phyloP scores from a whole-genome alignment of 2,888 invertebrate genomes.

The Mythimna vitellina region DNA sequence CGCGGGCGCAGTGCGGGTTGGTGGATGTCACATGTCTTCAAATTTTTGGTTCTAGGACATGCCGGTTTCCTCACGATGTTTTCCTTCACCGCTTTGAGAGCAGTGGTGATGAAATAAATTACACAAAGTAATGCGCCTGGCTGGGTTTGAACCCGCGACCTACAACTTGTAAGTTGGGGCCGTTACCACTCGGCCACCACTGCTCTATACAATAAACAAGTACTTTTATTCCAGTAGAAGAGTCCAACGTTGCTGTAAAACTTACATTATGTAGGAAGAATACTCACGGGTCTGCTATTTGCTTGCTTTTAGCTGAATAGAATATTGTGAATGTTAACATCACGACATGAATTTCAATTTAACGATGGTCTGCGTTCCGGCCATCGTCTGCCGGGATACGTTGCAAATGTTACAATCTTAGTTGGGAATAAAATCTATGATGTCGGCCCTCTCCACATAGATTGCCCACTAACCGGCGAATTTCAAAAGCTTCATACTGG shows the following conservation, averaged over 20 bases:
- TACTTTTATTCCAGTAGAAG: slow-evolving; percentile 62
- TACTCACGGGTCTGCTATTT: slow-evolving; percentile 68
- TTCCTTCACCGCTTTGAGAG: too few relatives aligned
- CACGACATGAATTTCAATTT: slow-evolving; percentile 79
- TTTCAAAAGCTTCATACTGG: slow-evolving; percentile 71
- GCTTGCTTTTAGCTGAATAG: slow-evolving; percentile 76
- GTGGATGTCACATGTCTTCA: too few relatives aligned
- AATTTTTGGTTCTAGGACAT: too few relatives aligned
- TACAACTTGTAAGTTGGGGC: too few relatives aligned
- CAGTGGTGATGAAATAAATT: too few relatives aligned
- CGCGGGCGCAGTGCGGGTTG: too few relatives aligned
- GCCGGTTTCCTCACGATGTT: too few relatives aligned
- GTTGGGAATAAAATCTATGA: slow-evolving; percentile 67
- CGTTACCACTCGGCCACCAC: too few relatives aligned
- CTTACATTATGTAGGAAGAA: slow-evolving; percentile 69
- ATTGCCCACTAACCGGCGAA: slow-evolving; percentile 67
- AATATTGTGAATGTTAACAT: slow-evolving; percentile 75
- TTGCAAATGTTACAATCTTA: slow-evolving; percentile 70
- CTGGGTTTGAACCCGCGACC: too few relatives aligned
- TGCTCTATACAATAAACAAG: slow-evolving; percentile 57
- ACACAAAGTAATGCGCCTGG: too few relatives aligned
- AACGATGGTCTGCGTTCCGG: slow-evolving; percentile 70
- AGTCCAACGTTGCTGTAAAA: slow-evolving; percentile 66
- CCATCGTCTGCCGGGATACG: slow-evolving; percentile 52
- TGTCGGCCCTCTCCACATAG: slow-evolving; percentile 66